phyloP scores from a whole-genome alignment of 1,140 invertebrate species.

The Aphelinus certus region DNA sequence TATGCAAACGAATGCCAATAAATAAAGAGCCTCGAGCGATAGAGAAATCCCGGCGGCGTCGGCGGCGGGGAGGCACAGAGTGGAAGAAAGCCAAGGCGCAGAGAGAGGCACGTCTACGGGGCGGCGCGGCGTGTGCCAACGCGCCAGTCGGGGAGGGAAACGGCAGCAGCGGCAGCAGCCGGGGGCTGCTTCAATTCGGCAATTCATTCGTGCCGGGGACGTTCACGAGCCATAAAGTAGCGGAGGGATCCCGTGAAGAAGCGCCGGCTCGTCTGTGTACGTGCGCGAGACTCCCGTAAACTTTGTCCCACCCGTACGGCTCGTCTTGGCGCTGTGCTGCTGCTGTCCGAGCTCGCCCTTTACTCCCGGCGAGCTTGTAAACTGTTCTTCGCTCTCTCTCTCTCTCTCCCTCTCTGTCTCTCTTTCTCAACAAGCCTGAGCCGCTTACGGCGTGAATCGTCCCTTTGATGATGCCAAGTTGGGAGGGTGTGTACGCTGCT shows the following conservation, averaged over 20 bases:
- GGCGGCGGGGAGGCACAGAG: too few relatives aligned
- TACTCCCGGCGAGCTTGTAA: neutral
- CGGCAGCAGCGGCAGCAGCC: neutral
- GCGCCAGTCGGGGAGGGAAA: too few relatives aligned
- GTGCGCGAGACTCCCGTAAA: slow-evolving; percentile 17
- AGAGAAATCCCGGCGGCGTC: too few relatives aligned
- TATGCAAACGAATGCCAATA: too few relatives aligned
- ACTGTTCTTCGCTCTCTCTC: neutral
- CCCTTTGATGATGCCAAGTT: neutral
- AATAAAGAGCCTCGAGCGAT: too few relatives aligned
- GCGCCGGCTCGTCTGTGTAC: neutral
- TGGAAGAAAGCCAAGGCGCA: too few relatives aligned
- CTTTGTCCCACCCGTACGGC: neutral
- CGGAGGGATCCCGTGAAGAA: slow-evolving; percentile 39
- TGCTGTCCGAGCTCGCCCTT: neutral
- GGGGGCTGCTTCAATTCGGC: slow-evolving; percentile 29
- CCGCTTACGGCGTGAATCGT: too few relatives aligned
- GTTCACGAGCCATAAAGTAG: slow-evolving; percentile 38
- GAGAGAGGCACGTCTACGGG: too few relatives aligned
- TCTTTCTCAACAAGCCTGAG: too few relatives aligned
- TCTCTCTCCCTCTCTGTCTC: too few relatives aligned
- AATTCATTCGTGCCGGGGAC: slow-evolving; percentile 44
- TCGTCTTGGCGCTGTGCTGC: neutral
- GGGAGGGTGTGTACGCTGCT: too few relatives aligned
- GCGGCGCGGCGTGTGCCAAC: too few relatives aligned